Evolutionary conservation across 2,797 vertebrate species (phyloP), one percentile per base, ranked within the genome.

Genomic region (Odontamblyopus rebecca): DNA sequence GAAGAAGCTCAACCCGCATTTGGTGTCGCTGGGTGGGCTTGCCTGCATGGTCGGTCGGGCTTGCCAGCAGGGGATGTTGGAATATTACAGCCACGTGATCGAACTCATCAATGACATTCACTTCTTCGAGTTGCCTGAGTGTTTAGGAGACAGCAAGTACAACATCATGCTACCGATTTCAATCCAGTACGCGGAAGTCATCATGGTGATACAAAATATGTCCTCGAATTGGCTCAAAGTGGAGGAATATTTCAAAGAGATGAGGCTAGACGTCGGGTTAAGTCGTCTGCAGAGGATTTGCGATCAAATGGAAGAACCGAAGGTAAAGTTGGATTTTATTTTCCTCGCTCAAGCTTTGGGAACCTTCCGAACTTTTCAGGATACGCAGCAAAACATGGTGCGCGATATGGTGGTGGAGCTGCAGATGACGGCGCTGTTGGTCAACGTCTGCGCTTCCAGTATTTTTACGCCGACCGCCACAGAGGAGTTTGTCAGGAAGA

Each of bases 261-360:
- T 79, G 69, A 32, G 2, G 0, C 23, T 12, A 18, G 23, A 35
- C 0, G 41, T 35, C 2, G 78, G 54, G 0, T 41, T 11, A 0
- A 16, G 38, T 0, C 11, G 0, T 1, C 86, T 93, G 70, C 84
- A 48, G 12, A 79, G 94, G 18, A 71, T 69, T 13, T 44, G 5
- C 23, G 1, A 8, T 27, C 23, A 19, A 29, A 6, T 66, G 23
- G 9, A 29, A 59, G 70, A 91, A 56, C 62, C 68, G 0, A 64
- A 74, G 38, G 54, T 92, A 6, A 78, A 69, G 73, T 80, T 91
- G 2, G 62, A 54, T 12, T 82, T 93, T 23, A 63, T 91, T 9
- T 94, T 94, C 77, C 87, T 94, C 1, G 73, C 79, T 7, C 68
- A 89, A 2, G 35, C 87, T 0, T 30, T 94, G 69, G 82, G 90